phyloP scores from a whole-genome alignment of 2,797 vertebrate genomes.

The Cottoperca gobio region DNA sequence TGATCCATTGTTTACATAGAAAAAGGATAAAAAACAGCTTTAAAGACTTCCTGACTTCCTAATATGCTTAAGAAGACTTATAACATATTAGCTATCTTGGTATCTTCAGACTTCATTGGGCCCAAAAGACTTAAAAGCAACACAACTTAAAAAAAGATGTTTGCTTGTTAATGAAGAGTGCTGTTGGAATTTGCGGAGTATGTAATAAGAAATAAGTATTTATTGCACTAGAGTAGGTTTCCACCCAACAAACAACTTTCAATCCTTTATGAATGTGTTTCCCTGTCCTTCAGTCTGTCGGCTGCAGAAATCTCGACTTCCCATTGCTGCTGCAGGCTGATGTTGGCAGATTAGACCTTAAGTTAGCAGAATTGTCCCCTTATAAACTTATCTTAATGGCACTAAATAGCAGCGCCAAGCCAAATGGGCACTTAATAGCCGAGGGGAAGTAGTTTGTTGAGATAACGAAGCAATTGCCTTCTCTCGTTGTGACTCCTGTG shows the following conservation, averaged over 20 bases:
- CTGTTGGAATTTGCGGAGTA: neutral
- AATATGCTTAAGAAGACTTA: neutral
- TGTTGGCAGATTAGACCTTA: conserved; percentile 50
- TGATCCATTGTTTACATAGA: neutral
- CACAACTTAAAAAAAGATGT: neutral
- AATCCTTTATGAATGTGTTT: conserved; percentile 16
- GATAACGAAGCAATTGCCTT: conserved; percentile 66
- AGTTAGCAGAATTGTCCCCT: conserved; percentile 50
- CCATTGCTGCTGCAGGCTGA: conserved; percentile 38
- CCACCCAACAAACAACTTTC: neutral
- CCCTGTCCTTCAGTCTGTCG: conserved; percentile 7
- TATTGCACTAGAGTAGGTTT: neutral
- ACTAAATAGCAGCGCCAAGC: conserved; percentile 54
- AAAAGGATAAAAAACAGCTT: neutral
- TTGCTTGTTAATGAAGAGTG: conserved; percentile 1
- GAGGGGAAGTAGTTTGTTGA: conserved; percentile 72
- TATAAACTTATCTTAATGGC: conserved; percentile 60
- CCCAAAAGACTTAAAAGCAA: neutral
- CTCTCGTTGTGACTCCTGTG: conserved; percentile 40
- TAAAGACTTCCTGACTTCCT: neutral
- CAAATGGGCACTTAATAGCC: conserved; percentile 62
- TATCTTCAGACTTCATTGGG: neutral
- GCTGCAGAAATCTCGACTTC: conserved; percentile 32
- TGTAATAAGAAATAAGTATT: neutral
- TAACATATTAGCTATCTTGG: neutral